Percentiles rank a stretch among this genome's conserved stretches.
phyloP scores from a whole-genome alignment of 2,888 invertebrate genomes.

The Masnerella sp. region DNA sequence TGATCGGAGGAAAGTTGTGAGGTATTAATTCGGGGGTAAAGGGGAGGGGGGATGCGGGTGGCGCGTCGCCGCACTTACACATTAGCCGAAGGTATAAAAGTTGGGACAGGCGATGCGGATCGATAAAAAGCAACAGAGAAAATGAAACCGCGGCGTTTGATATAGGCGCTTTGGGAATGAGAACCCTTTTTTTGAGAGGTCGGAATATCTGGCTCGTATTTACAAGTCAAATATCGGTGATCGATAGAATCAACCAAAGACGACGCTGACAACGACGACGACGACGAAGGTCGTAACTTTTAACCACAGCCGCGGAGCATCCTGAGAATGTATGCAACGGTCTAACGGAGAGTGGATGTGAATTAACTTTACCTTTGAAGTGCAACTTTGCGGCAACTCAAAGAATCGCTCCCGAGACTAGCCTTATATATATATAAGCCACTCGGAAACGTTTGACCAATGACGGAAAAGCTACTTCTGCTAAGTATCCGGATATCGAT shows the following conservation, averaged over 20 bases:
- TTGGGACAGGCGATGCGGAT: constrained; percentile 24
- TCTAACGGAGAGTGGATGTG: constrained; percentile 40
- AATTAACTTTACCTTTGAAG: constrained; percentile 58
- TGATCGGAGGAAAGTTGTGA: neutral
- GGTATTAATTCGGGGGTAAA: neutral
- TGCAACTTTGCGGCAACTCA: constrained; percentile 50
- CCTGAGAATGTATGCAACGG: constrained; percentile 35
- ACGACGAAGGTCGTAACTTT: constrained; percentile 61
- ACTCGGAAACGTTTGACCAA: constrained; percentile 47
- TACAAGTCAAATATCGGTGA: constrained; percentile 57
- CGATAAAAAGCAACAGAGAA: constrained; percentile 43
- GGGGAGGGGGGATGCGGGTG: neutral
- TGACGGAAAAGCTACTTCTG: constrained; percentile 52
- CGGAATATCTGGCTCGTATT: constrained; percentile 46
- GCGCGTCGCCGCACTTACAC: constrained; percentile 23
- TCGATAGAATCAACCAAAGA: constrained; percentile 51
- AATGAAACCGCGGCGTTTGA: constrained; percentile 46
- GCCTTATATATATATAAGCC: constrained; percentile 24
- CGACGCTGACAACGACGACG: constrained; percentile 47
- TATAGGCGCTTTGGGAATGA: constrained; percentile 36
- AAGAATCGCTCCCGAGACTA: constrained; percentile 50
- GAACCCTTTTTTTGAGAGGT: constrained; percentile 31
- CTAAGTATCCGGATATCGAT: constrained; percentile 50
- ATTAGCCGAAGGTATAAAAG: constrained; percentile 19
- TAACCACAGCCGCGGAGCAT: constrained; percentile 42